phyloP scores from a whole-genome alignment of 2,113 vertebrate species.

The Neodontobutis hainanensis region DNA sequence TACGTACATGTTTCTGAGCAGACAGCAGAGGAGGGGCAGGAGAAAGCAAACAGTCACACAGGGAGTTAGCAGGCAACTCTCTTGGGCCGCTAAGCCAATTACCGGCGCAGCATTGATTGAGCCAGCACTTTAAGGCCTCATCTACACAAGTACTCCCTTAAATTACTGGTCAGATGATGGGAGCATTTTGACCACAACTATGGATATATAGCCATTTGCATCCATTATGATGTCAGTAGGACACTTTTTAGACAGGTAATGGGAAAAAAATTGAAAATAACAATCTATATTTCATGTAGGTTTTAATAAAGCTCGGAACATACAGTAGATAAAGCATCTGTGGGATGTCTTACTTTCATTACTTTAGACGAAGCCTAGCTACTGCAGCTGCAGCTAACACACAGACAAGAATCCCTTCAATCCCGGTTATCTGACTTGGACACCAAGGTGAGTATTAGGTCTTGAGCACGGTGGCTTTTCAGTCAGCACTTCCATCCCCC shows the following conservation, averaged over 20 bases:
- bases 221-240: slow-evolving; percentile 36
- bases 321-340: not conserved
- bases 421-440: slow-evolving; percentile 14
- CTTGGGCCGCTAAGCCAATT: slow-evolving; percentile 71
- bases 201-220: slow-evolving; percentile 39
- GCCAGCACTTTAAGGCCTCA: slow-evolving; percentile 72
- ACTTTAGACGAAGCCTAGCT: not conserved
- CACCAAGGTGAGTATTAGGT: slow-evolving; percentile 36
- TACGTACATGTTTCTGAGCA: slow-evolving; percentile 29
- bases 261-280: slow-evolving; percentile 1
- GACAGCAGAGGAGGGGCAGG: slow-evolving; percentile 36
- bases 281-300: not conserved
- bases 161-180: slow-evolving; percentile 66
- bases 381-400: not conserved
- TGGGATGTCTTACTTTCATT: not conserved
- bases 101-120: slow-evolving; percentile 70
- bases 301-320: not conserved
- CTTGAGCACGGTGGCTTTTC: slow-evolving; percentile 40
- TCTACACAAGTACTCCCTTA: slow-evolving; percentile 72
- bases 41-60: slow-evolving; percentile 53
- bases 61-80: slow-evolving; percentile 61
- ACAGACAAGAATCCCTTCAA: slow-evolving; percentile 6
- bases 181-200: slow-evolving; percentile 55
- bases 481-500: slow-evolving; percentile 58
- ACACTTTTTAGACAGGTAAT: slow-evolving; percentile 25